Conservation (phyloP, 2,888 invertebrate genomes). For the Caenorhabditis sp. region DNA sequence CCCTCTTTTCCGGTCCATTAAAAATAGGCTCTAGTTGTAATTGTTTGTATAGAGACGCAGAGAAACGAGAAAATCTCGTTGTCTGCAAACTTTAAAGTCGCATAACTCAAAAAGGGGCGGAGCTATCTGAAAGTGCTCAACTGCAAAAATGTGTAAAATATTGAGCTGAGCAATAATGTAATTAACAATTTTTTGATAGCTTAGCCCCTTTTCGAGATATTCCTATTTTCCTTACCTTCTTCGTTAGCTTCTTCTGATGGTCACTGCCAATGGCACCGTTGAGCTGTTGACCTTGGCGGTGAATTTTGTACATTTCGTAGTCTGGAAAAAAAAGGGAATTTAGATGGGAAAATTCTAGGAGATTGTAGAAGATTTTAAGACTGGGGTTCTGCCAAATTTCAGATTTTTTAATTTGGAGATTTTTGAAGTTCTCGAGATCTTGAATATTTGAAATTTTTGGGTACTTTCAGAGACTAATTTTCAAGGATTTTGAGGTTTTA, state of each 20-base stretch:
- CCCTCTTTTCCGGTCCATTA: background rate
- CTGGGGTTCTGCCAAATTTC: too few species aligned
- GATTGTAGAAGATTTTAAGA: too few species aligned
- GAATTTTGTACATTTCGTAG: slow-evolving; percentile 75
- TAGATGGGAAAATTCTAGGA: background rate
- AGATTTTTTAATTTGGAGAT: too few species aligned
- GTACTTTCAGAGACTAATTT: too few species aligned
- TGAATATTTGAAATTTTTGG: too few species aligned
- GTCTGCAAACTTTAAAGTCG: too few species aligned
- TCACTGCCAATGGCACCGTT: slow-evolving; percentile 41
- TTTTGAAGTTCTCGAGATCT: too few species aligned
- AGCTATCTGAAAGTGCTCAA: too few species aligned
- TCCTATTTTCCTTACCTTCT: slow-evolving; percentile 27
- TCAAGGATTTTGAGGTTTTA: too few species aligned
- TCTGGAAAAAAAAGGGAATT: slow-evolving; percentile 57
- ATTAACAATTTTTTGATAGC: background rate
- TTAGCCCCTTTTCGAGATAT: background rate
- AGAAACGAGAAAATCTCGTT: background rate
- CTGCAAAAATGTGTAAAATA: too few species aligned
- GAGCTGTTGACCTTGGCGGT: slow-evolving; percentile 67
- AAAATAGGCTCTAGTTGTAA: background rate
- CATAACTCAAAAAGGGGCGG: too few species aligned
- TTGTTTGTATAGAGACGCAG: background rate
- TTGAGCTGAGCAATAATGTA: background rate
- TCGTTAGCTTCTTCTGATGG: slow-evolving; percentile 51